phyloP scores from a whole-genome alignment of 1,140 invertebrate genomes.

The Drosophila pandora region DNA sequence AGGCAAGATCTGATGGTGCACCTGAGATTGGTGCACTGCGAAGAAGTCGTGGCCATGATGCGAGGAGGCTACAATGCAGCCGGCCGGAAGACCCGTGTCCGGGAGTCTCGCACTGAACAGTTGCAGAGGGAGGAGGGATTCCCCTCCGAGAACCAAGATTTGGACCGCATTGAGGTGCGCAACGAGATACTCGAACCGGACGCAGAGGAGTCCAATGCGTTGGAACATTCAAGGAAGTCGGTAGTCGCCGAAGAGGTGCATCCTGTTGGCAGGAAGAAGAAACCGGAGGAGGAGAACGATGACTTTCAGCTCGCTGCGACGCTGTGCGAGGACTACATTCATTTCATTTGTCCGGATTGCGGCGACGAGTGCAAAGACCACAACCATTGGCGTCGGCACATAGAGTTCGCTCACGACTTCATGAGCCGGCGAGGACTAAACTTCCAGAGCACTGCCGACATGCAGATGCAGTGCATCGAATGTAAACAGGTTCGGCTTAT shows the following conservation, averaged over 20 bases:
- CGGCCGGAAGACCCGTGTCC: slow-evolving; percentile 63
- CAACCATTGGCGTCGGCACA: slow-evolving; percentile 73
- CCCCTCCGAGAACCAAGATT: slow-evolving; percentile 22
- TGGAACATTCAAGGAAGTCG: background rate
- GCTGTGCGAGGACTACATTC: slow-evolving; percentile 71
- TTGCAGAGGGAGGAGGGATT: slow-evolving; percentile 17
- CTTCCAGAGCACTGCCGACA: slow-evolving; percentile 62
- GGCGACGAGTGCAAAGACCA: slow-evolving; percentile 66
- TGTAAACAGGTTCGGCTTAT: slow-evolving; percentile 52
- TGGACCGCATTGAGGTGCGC: slow-evolving; percentile 51
- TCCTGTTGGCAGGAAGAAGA: slow-evolving; percentile 18
- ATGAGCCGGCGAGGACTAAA: slow-evolving; percentile 67
- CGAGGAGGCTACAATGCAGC: slow-evolving; percentile 49
- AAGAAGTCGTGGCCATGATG: slow-evolving; percentile 72
- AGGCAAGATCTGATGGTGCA: slow-evolving; percentile 83
- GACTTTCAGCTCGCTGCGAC: slow-evolving; percentile 16
- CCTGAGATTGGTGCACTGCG: slow-evolving; percentile 69
- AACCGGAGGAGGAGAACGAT: slow-evolving; percentile 1
- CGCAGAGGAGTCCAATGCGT: background rate
- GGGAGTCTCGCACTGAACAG: slow-evolving; percentile 58
- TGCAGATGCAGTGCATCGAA: slow-evolving; percentile 75
- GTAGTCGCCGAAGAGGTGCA: slow-evolving; percentile 27
- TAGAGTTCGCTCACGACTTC: slow-evolving; percentile 76
- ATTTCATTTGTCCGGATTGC: slow-evolving; percentile 76
- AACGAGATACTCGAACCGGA: slow-evolving; percentile 62